These are phyloP conservation scores for Irena cyanogastra DNA, from an alignment of 2,113 vertebrate genomes.

Conservation along the genomic window DNA sequence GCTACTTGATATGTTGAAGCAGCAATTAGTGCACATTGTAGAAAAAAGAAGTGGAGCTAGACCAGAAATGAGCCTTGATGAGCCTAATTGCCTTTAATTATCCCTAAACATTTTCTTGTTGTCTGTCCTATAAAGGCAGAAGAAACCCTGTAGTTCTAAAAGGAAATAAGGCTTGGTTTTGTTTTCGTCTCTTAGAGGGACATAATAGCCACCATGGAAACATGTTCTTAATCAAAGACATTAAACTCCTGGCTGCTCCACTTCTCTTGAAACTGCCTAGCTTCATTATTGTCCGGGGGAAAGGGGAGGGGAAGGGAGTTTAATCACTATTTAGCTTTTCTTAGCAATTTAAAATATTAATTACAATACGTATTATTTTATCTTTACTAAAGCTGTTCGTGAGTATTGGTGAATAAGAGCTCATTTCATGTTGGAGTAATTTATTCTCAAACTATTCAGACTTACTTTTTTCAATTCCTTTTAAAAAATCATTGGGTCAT, in stretches of 20 bases:
- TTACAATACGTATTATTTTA: slow-evolving; percentile 74
- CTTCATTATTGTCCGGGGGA: slow-evolving; percentile 71
- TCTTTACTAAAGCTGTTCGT: slow-evolving; percentile 70
- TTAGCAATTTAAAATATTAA: slow-evolving; percentile 80
- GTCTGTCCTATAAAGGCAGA: slow-evolving; percentile 67
- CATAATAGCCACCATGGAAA: slow-evolving; percentile 72
- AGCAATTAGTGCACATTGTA: slow-evolving; percentile 69
- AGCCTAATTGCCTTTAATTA: slow-evolving; percentile 78
- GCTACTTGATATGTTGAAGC: slow-evolving; percentile 58
- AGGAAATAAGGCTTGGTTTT: slow-evolving; percentile 71
- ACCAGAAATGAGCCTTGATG: slow-evolving; percentile 66
- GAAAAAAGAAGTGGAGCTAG: slow-evolving; percentile 47
- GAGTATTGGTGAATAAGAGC: slow-evolving; percentile 26
- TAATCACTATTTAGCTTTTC: slow-evolving; percentile 72
- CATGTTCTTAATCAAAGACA: slow-evolving; percentile 74
- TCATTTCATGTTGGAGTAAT: slow-evolving; percentile 38
- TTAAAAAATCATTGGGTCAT: slow-evolving; percentile 45
- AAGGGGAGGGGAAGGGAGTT: slow-evolving; percentile 39
- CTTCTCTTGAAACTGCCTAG: slow-evolving; percentile 70
- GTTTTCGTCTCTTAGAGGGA: slow-evolving; percentile 68
- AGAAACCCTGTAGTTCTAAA: slow-evolving; percentile 72
- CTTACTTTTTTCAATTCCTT: slow-evolving; percentile 18
- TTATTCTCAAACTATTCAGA: slow-evolving; percentile 54
- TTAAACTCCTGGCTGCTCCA: slow-evolving; percentile 71
- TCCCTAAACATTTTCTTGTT: slow-evolving; percentile 69